These are phyloP conservation scores for Prinia subflava DNA, from an alignment of 2,113 vertebrate species.

Conservation along the genomic window DNA sequence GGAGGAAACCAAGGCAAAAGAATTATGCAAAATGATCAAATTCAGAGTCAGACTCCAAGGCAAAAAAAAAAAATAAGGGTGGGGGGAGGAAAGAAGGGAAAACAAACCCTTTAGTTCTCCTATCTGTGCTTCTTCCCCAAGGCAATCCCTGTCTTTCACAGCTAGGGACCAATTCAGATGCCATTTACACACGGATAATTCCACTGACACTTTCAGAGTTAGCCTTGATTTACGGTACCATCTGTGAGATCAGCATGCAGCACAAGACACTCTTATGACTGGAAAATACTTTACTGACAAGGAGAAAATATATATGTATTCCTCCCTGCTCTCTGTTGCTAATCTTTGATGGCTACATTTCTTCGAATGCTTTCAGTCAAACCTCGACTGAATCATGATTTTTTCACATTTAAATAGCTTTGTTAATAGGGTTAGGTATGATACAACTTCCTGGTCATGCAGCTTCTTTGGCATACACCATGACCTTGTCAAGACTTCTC, in stretches of 20 bases:
- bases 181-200: conserved; percentile 31
- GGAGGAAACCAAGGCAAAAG: conserved; percentile 31
- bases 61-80: accelerated
- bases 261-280: conserved; percentile 34
- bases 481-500: neutral
- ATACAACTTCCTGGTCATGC: neutral
- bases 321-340: neutral
- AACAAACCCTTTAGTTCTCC: neutral
- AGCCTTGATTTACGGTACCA: conserved; percentile 46
- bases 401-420: neutral
- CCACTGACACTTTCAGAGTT: conserved; percentile 28
- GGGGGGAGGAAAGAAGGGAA: accelerated
- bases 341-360: neutral
- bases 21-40: conserved; percentile 43
- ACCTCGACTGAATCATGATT: neutral
- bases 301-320: neutral
- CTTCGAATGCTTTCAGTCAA: neutral
- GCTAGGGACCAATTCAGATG: neutral
- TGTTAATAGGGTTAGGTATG: neutral
- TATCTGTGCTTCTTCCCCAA: neutral
- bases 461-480: neutral
- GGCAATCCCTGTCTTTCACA: conserved; percentile 29
- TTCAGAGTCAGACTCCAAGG: neutral
- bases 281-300: conserved; percentile 38
- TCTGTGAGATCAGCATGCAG: conserved; percentile 29